Evolutionary conservation across 2,797 vertebrate species (phyloP).

Genomic region (Halcyon leucocephala): DNA sequence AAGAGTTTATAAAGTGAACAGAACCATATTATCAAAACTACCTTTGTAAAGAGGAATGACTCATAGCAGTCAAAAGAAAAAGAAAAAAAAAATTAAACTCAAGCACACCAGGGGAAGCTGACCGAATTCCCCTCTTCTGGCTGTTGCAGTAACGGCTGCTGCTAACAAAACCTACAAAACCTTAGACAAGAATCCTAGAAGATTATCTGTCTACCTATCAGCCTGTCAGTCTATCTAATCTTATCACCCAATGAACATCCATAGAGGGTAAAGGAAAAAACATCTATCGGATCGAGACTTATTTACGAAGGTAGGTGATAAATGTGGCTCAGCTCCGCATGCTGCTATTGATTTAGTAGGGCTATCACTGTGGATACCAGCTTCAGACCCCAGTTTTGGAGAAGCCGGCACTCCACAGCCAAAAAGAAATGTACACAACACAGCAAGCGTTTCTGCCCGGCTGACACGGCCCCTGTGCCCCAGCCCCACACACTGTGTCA

Average conservation of each 20-base stretch:
- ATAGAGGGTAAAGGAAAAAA: neutral
- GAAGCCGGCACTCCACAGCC: neutral
- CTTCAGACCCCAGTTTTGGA: neutral
- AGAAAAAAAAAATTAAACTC: neutral
- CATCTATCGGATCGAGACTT: slow-evolving; percentile 25
- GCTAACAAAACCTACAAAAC: slow-evolving; percentile 42
- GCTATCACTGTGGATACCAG: neutral
- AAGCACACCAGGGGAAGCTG: neutral
- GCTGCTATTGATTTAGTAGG: neutral
- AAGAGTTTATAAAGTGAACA: neutral
- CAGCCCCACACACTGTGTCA: rapidly evolving
- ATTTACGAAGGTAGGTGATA: slow-evolving; percentile 30
- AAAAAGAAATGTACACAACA: neutral
- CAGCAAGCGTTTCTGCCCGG: neutral
- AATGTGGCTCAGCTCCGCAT: neutral
- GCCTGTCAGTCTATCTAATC: slow-evolving; percentile 37
- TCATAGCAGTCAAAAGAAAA: neutral
- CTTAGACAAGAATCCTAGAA: slow-evolving; percentile 20
- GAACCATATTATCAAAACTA: neutral
- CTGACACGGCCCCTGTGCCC: neutral
- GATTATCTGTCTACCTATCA: slow-evolving; percentile 52
- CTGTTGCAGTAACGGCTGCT: neutral
- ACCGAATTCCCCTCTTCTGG: slow-evolving; percentile 52
- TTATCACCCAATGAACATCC: slow-evolving; percentile 21
- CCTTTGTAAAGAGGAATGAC: neutral